A percentile compares a stretch with the other conserved stretches of the same genome.
These are phyloP conservation scores for Papilio protenor DNA, from an alignment of 2,888 invertebrate species.

Conservation along the genomic window DNA sequence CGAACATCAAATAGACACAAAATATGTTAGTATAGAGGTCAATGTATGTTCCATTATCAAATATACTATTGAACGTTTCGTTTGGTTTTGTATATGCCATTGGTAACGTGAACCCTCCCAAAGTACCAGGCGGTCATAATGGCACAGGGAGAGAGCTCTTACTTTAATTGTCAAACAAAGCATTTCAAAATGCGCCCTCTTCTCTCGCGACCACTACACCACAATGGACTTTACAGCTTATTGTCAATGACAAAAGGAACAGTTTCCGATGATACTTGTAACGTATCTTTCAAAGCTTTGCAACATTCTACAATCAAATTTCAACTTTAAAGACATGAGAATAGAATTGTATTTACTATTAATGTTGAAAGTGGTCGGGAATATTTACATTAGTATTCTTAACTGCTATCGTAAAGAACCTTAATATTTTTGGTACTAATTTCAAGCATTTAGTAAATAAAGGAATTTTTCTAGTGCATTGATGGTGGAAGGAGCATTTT, in stretches of 20 bases:
- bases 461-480: slow-evolving; percentile 7
- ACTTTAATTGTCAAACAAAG: slow-evolving; percentile 42
- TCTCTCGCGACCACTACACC: not conserved
- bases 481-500: not conserved
- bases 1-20: not conserved
- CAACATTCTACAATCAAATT: not conserved
- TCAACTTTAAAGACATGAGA: not conserved
- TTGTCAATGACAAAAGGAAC: slow-evolving; percentile 8
- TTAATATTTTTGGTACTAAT: slow-evolving; percentile 21
- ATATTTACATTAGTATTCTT: slow-evolving; percentile 25
- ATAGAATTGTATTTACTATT: slow-evolving; percentile 12
- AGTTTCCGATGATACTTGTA: slow-evolving; percentile 16
- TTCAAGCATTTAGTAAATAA: slow-evolving; percentile 1
- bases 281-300: not conserved
- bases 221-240: slow-evolving; percentile 34
- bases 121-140: slow-evolving; percentile 35
- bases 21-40: not conserved
- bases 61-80: not conserved
- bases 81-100: slow-evolving; percentile 13
- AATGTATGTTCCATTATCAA: not conserved
- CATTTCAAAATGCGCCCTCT: slow-evolving; percentile 22
- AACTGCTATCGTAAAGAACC: slow-evolving; percentile 5
- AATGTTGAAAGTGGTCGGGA: not conserved
- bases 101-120: slow-evolving; percentile 10
- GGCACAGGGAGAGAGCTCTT: slow-evolving; percentile 28